Evolutionary conservation across 2,113 vertebrate genomes (phyloP).

Genomic region (Barbus barbus): DNA sequence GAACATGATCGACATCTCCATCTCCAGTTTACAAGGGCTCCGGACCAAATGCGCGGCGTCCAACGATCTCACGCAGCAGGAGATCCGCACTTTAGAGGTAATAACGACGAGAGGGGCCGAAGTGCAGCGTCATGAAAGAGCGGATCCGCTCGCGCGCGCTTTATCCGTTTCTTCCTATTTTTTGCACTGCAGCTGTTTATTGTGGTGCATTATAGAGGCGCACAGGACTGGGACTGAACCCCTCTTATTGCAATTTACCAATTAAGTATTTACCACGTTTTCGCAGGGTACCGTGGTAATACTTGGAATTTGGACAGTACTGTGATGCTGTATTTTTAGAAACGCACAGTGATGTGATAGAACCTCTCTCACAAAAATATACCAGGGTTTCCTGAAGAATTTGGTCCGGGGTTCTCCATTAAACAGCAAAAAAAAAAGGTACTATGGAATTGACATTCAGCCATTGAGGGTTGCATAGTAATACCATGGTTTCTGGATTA

Average conservation of each 20-base stretch:
- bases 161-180: constrained; percentile 51
- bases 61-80: constrained; percentile 96
- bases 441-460: background rate
- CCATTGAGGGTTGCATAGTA: background rate
- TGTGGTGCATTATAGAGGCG: constrained; percentile 29
- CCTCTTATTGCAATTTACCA: constrained; percentile 16
- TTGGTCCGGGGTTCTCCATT: background rate
- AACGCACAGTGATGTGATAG: background rate
- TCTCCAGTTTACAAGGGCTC: constrained; percentile 92
- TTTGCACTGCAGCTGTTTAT: constrained; percentile 45
- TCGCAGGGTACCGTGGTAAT: background rate
- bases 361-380: background rate
- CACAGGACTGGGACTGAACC: constrained; percentile 4
- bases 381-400: background rate
- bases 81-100: constrained; percentile 96
- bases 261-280: background rate
- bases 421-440: background rate
- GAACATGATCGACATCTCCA: constrained; percentile 96
- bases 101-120: constrained; percentile 56
- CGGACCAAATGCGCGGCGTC: constrained; percentile 94
- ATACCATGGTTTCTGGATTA: background rate
- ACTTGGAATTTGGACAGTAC: background rate
- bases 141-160: constrained; percentile 49
- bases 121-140: constrained; percentile 71
- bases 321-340: background rate